phyloP scores from a whole-genome alignment of 2,797 vertebrate species.

The Brotogeris chrysoptera region DNA sequence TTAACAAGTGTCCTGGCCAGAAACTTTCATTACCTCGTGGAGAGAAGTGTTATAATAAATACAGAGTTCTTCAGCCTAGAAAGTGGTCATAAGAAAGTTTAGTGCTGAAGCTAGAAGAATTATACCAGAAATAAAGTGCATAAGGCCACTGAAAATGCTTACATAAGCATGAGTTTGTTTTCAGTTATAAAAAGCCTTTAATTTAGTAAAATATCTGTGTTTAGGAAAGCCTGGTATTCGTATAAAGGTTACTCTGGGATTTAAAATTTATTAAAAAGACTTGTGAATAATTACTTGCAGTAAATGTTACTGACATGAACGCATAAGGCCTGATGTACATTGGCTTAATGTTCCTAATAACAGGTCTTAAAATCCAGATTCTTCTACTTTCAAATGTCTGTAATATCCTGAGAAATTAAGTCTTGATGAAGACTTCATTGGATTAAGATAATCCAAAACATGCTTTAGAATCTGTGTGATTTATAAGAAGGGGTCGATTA shows the following conservation, averaged over 20 bases:
- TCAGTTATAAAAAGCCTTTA: not conserved
- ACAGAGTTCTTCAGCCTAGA: not conserved
- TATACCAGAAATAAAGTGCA: not conserved
- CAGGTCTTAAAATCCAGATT: not conserved
- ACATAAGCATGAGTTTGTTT: not conserved
- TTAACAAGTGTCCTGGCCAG: not conserved
- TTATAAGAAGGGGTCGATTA: not conserved
- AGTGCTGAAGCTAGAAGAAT: not conserved
- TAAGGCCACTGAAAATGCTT: slow-evolving; percentile 1
- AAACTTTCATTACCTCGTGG: not conserved
- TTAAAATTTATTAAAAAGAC: slow-evolving; percentile 2
- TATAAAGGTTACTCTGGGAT: not conserved
- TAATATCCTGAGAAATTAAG: not conserved
- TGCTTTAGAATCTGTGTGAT: not conserved
- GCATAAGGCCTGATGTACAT: not conserved
- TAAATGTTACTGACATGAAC: slow-evolving; percentile 10
- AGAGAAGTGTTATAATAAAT: not conserved
- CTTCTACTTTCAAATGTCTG: not conserved
- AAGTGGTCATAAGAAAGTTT: not conserved
- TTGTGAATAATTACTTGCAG: slow-evolving; percentile 17
- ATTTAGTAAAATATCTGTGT: slow-evolving; percentile 19
- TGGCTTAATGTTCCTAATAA: not conserved
- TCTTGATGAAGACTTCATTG: not conserved
- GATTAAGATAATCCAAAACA: not conserved
- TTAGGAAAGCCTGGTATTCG: slow-evolving; percentile 3